Percentiles rank a stretch among this genome's conserved stretches.
Conservation (phyloP, 2,797 vertebrate genomes). For the Sebastolobus altivelis region DNA sequence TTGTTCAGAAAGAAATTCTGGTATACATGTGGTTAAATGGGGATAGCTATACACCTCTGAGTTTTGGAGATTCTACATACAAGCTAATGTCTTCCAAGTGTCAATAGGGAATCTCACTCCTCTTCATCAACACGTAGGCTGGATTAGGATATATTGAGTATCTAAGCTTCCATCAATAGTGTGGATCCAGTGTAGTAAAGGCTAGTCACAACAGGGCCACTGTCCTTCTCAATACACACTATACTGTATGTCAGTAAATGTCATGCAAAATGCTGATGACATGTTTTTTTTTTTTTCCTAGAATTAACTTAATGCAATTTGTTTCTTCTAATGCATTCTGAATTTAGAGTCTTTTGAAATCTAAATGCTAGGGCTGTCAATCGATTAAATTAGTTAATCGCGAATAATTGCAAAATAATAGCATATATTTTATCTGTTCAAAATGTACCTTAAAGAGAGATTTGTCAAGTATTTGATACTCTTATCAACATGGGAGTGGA, state of each 20-base stretch:
- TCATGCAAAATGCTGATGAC: constrained; percentile 10
- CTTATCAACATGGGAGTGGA: too few relatives aligned
- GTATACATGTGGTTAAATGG: not conserved
- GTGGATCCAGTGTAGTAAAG: constrained; percentile 11
- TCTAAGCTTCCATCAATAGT: constrained; percentile 3
- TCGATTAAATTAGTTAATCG: too few relatives aligned
- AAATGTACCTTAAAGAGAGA: too few relatives aligned
- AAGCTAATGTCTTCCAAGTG: constrained; percentile 23
- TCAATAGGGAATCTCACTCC: constrained; percentile 33
- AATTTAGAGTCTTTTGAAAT: too few relatives aligned
- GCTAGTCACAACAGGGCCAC: constrained; percentile 7
- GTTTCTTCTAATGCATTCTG: not conserved
- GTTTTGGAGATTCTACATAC: constrained; percentile 41
- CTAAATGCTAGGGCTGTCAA: too few relatives aligned
- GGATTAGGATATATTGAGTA: constrained; percentile 38
- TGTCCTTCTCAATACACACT: not conserved
- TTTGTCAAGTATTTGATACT: too few relatives aligned
- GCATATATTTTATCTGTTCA: too few relatives aligned
- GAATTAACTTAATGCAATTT: too few relatives aligned
- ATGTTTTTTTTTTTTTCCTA: too few relatives aligned
- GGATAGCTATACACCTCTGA: constrained; percentile 31
- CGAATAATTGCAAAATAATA: too few relatives aligned
- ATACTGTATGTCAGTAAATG: constrained; percentile 8
- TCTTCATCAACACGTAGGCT: constrained; percentile 45
- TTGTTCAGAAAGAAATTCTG: not conserved